A percentile compares a stretch with the other conserved stretches of the same genome.
phyloP scores from a whole-genome alignment of 2,113 vertebrate species.

The Gyps fulvus region DNA sequence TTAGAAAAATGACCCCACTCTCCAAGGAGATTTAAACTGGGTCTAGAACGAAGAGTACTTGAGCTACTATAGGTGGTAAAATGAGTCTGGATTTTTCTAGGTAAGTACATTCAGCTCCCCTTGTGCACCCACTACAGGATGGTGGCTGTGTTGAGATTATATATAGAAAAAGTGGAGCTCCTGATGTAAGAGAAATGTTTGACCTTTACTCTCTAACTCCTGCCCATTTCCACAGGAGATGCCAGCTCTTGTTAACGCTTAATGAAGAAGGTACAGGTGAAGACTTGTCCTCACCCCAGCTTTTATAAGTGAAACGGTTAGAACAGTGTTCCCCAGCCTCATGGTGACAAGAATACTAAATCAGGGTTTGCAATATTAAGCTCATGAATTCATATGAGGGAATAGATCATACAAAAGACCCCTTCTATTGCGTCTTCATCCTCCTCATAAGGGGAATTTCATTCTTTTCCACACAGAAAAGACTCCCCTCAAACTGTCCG shows the following conservation, averaged over 20 bases:
- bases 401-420: background rate
- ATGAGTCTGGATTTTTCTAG: background rate
- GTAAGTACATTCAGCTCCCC: background rate
- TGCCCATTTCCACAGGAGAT: background rate
- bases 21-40: background rate
- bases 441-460: background rate
- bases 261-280: background rate
- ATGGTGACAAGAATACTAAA: background rate
- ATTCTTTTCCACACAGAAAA: background rate
- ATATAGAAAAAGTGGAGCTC: background rate
- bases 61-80: background rate
- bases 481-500: background rate
- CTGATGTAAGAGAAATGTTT: background rate
- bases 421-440: background rate
- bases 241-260: background rate
- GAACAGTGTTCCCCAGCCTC: background rate
- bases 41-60: background rate
- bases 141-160: background rate
- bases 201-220: background rate
- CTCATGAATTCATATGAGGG: background rate
- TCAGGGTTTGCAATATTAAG: background rate
- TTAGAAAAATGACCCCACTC: background rate
- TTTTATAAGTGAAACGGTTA: background rate
- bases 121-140: background rate
- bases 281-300: background rate